These are phyloP conservation scores for Hydrophis major DNA, from an alignment of 2,797 vertebrate genomes.

Conservation along the genomic window DNA sequence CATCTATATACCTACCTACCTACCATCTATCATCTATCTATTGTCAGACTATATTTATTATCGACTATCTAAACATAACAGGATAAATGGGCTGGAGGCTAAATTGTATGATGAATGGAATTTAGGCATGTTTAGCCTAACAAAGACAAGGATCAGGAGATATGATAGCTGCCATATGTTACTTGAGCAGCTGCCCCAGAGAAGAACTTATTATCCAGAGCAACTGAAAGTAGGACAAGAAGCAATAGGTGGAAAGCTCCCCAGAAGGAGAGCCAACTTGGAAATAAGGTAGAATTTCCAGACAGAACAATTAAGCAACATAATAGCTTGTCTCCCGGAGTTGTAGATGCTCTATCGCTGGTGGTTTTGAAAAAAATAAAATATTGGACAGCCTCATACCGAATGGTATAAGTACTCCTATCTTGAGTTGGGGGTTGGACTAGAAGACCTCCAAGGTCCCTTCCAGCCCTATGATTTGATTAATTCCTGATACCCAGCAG, in stretches of 20 bases:
- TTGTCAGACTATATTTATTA: neutral
- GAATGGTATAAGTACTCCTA: too few relatives aligned
- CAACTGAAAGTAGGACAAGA: too few relatives aligned
- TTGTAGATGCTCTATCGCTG: neutral
- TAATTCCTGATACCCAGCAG: neutral
- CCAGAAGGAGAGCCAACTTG: neutral
- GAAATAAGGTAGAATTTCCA: neutral
- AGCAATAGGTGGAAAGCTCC: too few relatives aligned
- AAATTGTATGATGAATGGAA: neutral
- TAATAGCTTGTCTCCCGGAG: neutral
- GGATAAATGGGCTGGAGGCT: too few relatives aligned
- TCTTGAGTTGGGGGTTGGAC: too few relatives aligned
- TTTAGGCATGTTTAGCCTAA: neutral
- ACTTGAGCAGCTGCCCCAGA: neutral
- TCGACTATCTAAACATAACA: neutral
- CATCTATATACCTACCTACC: too few relatives aligned
- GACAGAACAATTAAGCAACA: neutral
- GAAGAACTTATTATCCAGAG: neutral
- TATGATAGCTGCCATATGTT: neutral
- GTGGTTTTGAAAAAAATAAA: neutral
- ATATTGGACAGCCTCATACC: too few relatives aligned
- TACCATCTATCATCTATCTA: too few relatives aligned
- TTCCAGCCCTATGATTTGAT: neutral
- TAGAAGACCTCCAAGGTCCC: too few relatives aligned
- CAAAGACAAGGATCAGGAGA: too few relatives aligned